Conservation (phyloP, 2,113 vertebrate genomes). For the Elachura formosa region DNA sequence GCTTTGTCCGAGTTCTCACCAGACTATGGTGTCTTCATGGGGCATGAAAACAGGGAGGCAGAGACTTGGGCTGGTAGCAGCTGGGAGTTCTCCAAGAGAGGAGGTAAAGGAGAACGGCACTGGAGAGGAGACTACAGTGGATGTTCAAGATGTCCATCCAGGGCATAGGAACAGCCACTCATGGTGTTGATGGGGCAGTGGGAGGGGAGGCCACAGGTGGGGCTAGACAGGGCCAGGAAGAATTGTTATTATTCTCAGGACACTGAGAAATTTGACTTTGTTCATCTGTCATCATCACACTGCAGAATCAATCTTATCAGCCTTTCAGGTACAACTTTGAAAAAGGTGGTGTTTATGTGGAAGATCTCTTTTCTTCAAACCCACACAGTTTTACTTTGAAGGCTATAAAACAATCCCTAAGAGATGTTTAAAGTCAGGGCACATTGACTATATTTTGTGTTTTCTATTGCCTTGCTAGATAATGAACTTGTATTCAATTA, state of each 20-base stretch:
- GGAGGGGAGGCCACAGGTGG: rapidly evolving
- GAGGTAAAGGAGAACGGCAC: not conserved
- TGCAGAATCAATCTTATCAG: not conserved
- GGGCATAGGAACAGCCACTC: not conserved
- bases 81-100: not conserved
- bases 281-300: not conserved
- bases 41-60: rapidly evolving
- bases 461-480: not conserved
- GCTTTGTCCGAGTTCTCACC: rapidly evolving
- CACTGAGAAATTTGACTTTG: not conserved
- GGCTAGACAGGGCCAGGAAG: rapidly evolving
- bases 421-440: not conserved
- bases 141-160: not conserved
- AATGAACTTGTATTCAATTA: not conserved
- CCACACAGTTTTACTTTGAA: not conserved
- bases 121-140: not conserved
- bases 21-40: too few species aligned
- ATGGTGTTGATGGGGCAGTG: rapidly evolving
- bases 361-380: not conserved
- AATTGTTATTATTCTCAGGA: not conserved
- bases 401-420: not conserved
- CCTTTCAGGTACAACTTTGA: not conserved
- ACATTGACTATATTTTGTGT: not conserved
- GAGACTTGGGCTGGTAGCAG: rapidly evolving
- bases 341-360: not conserved